Base-by-base conservation (phyloP, 2,888 invertebrate genomes). In the Epistrophe grossulariae region DNA sequence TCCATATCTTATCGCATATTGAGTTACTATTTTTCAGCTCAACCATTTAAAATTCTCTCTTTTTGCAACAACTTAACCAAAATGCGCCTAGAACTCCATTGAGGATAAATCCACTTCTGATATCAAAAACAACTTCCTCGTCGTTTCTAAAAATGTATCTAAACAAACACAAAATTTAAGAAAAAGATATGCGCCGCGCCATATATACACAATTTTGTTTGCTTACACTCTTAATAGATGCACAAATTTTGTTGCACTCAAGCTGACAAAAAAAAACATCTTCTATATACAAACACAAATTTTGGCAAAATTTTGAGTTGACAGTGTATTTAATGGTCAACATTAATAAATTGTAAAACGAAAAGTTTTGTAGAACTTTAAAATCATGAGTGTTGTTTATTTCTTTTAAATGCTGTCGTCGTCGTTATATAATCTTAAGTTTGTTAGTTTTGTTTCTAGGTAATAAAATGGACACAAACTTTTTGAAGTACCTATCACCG, bases 391-490 rank as follows among this genome's bases (percentile, higher is more conserved):
- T 64, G 62, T 17, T 64, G 40, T 77, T 62, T 64, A 43, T 78
- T 60, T 68, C 11, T 74, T 62, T 40, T 38, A 68, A 74, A 66
- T 79, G 35, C 31, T 82, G 72, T 57, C 68, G 64, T 72, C 72
- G 71, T 64, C 71, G 59, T 4, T 57, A 68, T 24, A 24, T 24
- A 24, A 50, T 76, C 72, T 80, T 66, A 38, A 59, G 57, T 35
- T 68, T 68, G 66, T 68, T 68, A 50, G 66, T 38, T 80, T 66
- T 45, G 19, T 55, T 10, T 60, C 24, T 24, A 24, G 24, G 77
- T 35, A 76, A 72, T 80, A 84, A 84, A 84, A 77, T 72, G 84
- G 80, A 77, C 72, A 79, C 55, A 52, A 55, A 74, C 74, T 80
- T 77, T 76, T 71, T 45, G 70, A 76, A 77, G 64, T 68, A 52